Evolutionary conservation across 2,888 invertebrate genomes (phyloP), one percentile per base, ranked within the genome.

Genomic region (Phrixothrix hirtus): DNA sequence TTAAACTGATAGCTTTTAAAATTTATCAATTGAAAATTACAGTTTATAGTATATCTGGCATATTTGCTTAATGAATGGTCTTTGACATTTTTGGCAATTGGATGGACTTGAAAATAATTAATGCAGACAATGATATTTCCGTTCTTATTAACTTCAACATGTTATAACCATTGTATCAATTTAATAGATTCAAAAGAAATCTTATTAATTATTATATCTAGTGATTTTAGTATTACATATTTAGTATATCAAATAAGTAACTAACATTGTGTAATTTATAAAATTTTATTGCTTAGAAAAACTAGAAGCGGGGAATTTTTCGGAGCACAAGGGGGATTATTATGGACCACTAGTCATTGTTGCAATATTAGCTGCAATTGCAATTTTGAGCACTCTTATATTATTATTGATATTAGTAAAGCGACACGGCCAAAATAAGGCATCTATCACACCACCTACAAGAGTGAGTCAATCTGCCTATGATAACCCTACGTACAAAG

Each of bases 401-500:
- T 77, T 94, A 38, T 78, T 92, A 35, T 81, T 93, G 62, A 87
- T 94, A 60, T 81, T 94, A 27, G 83, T 94, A 67, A 81, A 88
- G 65, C 80, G 92, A 66, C 85, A 77, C 59, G 81, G 81, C 47
- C 83, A 83, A 67, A 83, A 84, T 70, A 87, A 87, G 72, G 83
- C 87, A 69, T 87, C 91, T 57, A 91, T 92, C 69, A 92, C 92
- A 41, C 84, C 91, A 36, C 84, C 82, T 27, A 82, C 84, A 9
- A 77, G 90, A 59, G 90, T 91, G 71, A 86, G 83, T 61, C 90
- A 92, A 39, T 89, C 92, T n/a, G 90, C 92, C 32, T 93, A 93
- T 71, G 93, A 94, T 75, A 94, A 93, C 78, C 93, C 93, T 34
- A 92, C 92, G 67, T 94, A 93, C 81, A 94, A 94, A 84, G 89